phyloP scores from a whole-genome alignment of 2,113 vertebrate species.

The Terrapene triunguis region DNA sequence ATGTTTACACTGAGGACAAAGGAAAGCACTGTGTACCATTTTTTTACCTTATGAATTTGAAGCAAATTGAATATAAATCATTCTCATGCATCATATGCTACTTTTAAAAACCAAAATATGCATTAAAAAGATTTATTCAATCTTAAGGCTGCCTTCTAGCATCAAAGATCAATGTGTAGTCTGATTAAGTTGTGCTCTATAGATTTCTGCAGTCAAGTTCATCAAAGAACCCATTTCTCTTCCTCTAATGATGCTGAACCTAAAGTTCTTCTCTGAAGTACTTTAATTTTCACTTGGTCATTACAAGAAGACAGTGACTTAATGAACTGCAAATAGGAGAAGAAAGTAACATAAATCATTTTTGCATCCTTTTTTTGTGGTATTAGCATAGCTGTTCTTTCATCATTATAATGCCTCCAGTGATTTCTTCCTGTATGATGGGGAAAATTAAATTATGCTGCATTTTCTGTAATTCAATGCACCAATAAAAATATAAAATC shows the following conservation, averaged over 20 bases:
- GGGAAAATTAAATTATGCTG: slow-evolving; percentile 78
- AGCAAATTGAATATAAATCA: slow-evolving; percentile 70
- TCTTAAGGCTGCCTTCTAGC: slow-evolving; percentile 73
- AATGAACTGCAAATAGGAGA: slow-evolving; percentile 91
- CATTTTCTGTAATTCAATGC: slow-evolving; percentile 59
- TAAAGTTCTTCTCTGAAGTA: slow-evolving; percentile 85
- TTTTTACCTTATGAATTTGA: slow-evolving; percentile 50
- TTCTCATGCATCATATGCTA: slow-evolving; percentile 63
- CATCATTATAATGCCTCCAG: slow-evolving; percentile 75
- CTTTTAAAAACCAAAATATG: slow-evolving; percentile 76
- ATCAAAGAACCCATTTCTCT: slow-evolving; percentile 86
- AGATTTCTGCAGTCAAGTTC: slow-evolving; percentile 86
- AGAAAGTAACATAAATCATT: slow-evolving; percentile 90
- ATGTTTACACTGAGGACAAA: slow-evolving; percentile 24
- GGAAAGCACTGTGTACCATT: slow-evolving; percentile 1
- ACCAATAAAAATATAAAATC: slow-evolving; percentile 76
- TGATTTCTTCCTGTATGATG: slow-evolving; percentile 62
- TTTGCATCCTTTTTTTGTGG: slow-evolving; percentile 73
- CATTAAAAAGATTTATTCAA: slow-evolving; percentile 74
- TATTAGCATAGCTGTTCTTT: slow-evolving; percentile 81
- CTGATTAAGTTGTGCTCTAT: slow-evolving; percentile 85
- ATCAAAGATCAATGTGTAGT: slow-evolving; percentile 83
- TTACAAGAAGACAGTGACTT: slow-evolving; percentile 90
- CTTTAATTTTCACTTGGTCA: slow-evolving; percentile 89
- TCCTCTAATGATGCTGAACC: slow-evolving; percentile 87